Evolutionary conservation across 2,113 vertebrate species (phyloP).

Genomic region (Channa argus): DNA sequence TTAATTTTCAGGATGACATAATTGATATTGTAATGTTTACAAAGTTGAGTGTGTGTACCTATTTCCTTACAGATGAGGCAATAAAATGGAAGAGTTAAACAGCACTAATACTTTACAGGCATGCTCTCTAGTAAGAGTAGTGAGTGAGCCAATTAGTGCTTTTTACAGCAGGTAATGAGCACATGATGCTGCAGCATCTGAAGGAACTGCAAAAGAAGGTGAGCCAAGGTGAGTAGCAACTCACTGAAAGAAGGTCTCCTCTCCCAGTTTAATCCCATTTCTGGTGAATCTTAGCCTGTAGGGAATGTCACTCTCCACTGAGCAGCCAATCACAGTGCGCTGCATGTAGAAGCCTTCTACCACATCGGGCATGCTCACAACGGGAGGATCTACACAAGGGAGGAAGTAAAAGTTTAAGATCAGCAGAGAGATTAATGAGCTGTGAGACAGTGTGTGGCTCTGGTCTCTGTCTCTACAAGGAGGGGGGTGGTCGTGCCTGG

Average conservation of each 20-base stretch:
- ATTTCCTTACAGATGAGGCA: conserved; percentile 59
- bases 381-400: conserved; percentile 83
- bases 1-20: conserved; percentile 62
- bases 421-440: conserved; percentile 63
- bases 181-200: conserved; percentile 23
- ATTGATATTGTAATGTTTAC: conserved; percentile 59
- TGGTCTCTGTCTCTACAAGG: conserved; percentile 16
- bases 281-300: conserved; percentile 88
- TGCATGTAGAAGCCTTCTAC: conserved; percentile 85
- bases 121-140: conserved; percentile 11
- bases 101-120: conserved; percentile 62
- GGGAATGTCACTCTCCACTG: conserved; percentile 87
- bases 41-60: conserved; percentile 44
- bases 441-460: conserved; percentile 34
- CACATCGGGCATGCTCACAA: conserved; percentile 87
- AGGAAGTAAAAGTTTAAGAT: conserved; percentile 61
- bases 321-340: conserved; percentile 86
- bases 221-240: conserved; percentile 50
- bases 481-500: conserved; percentile 79
- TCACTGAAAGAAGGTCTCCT: conserved; percentile 87
- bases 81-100: conserved; percentile 49
- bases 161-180: conserved; percentile 46
- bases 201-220: background rate
- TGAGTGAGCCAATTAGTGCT: conserved; percentile 51
- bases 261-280: conserved; percentile 80